These are phyloP conservation scores for Peribatodes rhomboidaria DNA, from an alignment of 2,888 invertebrate species.

Conservation along the genomic window DNA sequence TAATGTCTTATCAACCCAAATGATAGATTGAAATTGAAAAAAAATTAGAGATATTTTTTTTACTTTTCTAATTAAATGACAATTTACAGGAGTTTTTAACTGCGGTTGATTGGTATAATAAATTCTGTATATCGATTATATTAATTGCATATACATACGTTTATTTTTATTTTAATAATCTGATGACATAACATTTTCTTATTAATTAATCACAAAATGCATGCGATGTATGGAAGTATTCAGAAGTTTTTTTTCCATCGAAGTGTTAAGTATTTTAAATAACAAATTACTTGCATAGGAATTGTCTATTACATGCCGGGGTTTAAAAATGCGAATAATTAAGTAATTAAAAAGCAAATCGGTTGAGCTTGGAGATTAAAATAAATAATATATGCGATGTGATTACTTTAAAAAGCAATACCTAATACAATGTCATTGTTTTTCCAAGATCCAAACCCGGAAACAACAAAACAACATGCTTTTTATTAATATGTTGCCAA, in stretches of 20 bases:
- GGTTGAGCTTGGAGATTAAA: background rate
- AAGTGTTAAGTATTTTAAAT: constrained; percentile 4
- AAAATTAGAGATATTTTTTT: background rate
- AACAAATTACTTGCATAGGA: constrained; percentile 6
- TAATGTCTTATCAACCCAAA: background rate
- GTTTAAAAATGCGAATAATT: background rate
- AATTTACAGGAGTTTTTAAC: background rate
- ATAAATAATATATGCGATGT: too few relatives aligned
- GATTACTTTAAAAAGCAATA: too few relatives aligned
- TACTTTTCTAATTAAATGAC: background rate
- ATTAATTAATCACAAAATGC: constrained; percentile 7
- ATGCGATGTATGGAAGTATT: background rate
- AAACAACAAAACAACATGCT: too few relatives aligned
- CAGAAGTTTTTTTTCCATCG: background rate
- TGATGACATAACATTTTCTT: constrained; percentile 15
- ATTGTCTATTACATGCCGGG: background rate
- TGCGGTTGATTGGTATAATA: background rate
- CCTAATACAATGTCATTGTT: too few relatives aligned
- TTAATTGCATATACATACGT: background rate
- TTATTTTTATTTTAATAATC: constrained; percentile 1
- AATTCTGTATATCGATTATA: background rate
- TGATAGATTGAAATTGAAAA: background rate
- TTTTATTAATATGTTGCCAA: too few relatives aligned
- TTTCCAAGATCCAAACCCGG: too few relatives aligned
- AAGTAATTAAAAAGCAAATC: background rate